These are phyloP conservation scores for Mormyrus hasselquistii DNA, from an alignment of 2,797 vertebrate species.

Conservation along the genomic window DNA sequence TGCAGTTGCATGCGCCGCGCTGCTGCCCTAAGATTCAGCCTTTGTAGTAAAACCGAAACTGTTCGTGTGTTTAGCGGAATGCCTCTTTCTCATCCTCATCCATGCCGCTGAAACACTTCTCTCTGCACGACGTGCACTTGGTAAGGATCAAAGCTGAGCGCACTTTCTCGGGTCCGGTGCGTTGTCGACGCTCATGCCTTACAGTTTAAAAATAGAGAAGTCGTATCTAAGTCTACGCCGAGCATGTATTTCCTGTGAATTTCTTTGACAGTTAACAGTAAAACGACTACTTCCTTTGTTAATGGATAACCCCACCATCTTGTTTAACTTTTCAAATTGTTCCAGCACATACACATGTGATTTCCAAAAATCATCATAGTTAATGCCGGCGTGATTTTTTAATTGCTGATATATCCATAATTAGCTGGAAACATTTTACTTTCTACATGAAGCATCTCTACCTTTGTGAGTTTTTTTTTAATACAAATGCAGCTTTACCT, in stretches of 20 bases:
- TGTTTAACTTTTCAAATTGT: slow-evolving; percentile 3
- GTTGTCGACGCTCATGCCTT: neutral
- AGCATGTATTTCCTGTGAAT: neutral
- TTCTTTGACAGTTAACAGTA: slow-evolving; percentile 22
- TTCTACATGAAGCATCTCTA: neutral
- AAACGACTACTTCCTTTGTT: slow-evolving; percentile 18
- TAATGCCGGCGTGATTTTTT: neutral
- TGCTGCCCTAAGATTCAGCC: neutral
- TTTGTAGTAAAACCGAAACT: slow-evolving; percentile 35
- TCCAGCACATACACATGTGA: neutral
- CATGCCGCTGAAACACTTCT: slow-evolving; percentile 28
- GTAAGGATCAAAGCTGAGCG: slow-evolving; percentile 13
- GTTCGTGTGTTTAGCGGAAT: slow-evolving; percentile 33
- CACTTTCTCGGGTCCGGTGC: neutral
- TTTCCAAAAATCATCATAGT: neutral
- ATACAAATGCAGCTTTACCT: neutral
- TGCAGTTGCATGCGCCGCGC: neutral
- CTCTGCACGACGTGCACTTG: slow-evolving; percentile 32
- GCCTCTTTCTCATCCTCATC: slow-evolving; percentile 31
- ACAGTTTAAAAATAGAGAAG: slow-evolving; percentile 18
- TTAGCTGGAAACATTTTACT: neutral
- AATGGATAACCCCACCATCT: slow-evolving; percentile 1
- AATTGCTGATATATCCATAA: neutral
- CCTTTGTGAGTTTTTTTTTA: neutral
- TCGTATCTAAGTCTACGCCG: neutral